phyloP scores from a whole-genome alignment of 2,113 vertebrate species.

The Forbesichthys agassizii region DNA sequence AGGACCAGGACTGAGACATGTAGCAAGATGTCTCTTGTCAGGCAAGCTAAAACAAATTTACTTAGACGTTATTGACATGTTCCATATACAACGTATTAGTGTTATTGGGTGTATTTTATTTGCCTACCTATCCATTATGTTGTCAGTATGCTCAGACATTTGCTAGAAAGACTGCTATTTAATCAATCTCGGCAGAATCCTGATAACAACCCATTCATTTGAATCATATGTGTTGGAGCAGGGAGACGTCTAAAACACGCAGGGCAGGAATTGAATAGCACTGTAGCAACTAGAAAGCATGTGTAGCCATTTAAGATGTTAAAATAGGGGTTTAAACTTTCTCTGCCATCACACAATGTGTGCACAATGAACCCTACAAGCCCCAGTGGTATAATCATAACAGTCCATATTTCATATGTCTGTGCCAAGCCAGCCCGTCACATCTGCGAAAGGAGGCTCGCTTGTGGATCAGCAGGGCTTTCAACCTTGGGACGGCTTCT shows the following conservation, averaged over 20 bases:
- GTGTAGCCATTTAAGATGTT: too few species aligned
- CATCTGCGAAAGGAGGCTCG: constrained; percentile 21
- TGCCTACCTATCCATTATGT: background rate
- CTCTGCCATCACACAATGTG: constrained; percentile 8
- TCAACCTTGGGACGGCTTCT: constrained; percentile 21
- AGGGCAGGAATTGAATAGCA: too few species aligned
- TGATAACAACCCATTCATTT: too few species aligned
- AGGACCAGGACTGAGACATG: too few species aligned
- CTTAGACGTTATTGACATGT: too few species aligned
- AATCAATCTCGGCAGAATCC: too few species aligned
- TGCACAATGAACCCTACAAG: constrained; percentile 12
- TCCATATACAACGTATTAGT: too few species aligned
- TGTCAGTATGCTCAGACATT: background rate
- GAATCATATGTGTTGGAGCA: too few species aligned
- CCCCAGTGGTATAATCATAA: constrained; percentile 19
- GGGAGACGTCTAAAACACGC: too few species aligned
- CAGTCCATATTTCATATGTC: constrained; percentile 17
- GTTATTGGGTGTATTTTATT: too few species aligned
- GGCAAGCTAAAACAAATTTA: too few species aligned
- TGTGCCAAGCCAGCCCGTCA: constrained; percentile 23
- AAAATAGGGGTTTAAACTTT: background rate
- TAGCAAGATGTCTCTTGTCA: too few species aligned
- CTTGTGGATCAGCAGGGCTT: constrained; percentile 33
- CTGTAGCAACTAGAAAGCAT: background rate
- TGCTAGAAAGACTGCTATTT: background rate